A percentile compares a stretch with the other conserved stretches of the same genome.
phyloP scores from a whole-genome alignment of 2,113 vertebrate genomes.

The Petrocephalus zakoni region DNA sequence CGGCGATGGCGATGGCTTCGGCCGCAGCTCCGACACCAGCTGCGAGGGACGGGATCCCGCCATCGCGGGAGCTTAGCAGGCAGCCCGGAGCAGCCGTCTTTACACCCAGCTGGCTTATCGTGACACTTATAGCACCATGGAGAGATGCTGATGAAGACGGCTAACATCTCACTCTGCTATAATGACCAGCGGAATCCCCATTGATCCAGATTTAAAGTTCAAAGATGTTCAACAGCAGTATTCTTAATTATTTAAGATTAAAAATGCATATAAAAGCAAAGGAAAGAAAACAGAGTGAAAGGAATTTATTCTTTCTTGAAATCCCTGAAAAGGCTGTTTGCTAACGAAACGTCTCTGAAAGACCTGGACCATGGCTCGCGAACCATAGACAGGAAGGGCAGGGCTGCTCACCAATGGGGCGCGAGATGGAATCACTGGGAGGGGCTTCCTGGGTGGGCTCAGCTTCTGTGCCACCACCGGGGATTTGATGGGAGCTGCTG shows the following conservation, averaged over 20 bases:
- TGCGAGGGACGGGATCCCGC: slow-evolving; percentile 18
- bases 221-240: neutral
- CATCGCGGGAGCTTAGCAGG: neutral
- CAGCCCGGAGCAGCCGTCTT: neutral
- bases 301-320: neutral
- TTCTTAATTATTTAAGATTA: neutral
- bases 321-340: neutral
- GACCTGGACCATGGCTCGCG: rapidly evolving
- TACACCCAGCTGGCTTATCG: neutral
- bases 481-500: slow-evolving; percentile 42
- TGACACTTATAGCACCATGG: neutral
- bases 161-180: neutral
- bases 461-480: slow-evolving; percentile 53
- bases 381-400: neutral
- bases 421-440: slow-evolving; percentile 69
- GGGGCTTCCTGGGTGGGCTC: slow-evolving; percentile 73
- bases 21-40: slow-evolving; percentile 46
- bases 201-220: neutral
- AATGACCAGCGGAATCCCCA: neutral
- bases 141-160: neutral
- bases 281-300: neutral
- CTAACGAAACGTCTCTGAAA: neutral
- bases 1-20: slow-evolving; percentile 49
- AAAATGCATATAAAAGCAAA: neutral
- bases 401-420: slow-evolving; percentile 59